These are phyloP conservation scores for Dromas ardeola DNA, from an alignment of 2,113 vertebrate species.

Conservation along the genomic window DNA sequence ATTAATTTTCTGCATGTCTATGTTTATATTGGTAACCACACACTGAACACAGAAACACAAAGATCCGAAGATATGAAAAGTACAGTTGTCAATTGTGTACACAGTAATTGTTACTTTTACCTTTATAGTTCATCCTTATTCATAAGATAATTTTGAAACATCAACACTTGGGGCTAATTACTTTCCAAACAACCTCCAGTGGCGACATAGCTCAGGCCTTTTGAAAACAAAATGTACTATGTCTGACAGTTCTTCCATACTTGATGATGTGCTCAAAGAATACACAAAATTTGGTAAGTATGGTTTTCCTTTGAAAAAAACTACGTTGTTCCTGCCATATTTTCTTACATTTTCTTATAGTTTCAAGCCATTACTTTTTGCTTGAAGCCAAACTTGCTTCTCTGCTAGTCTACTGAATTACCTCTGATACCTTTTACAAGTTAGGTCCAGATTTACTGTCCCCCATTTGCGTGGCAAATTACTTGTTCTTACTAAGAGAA, in stretches of 20 bases:
- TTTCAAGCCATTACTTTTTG: neutral
- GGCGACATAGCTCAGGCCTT: neutral
- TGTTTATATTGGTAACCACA: neutral
- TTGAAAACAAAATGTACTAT: neutral
- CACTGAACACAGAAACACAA: neutral
- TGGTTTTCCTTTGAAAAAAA: neutral
- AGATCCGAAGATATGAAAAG: neutral
- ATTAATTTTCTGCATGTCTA: neutral
- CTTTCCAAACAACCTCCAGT: neutral
- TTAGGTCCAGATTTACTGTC: neutral
- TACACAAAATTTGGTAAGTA: neutral
- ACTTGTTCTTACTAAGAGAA: neutral
- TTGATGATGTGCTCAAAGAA: neutral
- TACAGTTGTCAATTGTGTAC: neutral
- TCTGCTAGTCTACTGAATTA: neutral
- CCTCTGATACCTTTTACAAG: neutral
- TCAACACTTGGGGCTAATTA: neutral
- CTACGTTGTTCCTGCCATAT: neutral
- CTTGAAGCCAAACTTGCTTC: neutral
- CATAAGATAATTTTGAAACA: neutral
- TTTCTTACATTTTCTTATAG: neutral
- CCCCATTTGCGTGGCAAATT: neutral
- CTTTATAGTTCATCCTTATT: neutral
- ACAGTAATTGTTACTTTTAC: neutral
- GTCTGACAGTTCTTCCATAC: neutral